These are phyloP conservation scores for Trichomalopsis sarcophagae DNA, from an alignment of 1,140 invertebrate species.

Conservation along the genomic window DNA sequence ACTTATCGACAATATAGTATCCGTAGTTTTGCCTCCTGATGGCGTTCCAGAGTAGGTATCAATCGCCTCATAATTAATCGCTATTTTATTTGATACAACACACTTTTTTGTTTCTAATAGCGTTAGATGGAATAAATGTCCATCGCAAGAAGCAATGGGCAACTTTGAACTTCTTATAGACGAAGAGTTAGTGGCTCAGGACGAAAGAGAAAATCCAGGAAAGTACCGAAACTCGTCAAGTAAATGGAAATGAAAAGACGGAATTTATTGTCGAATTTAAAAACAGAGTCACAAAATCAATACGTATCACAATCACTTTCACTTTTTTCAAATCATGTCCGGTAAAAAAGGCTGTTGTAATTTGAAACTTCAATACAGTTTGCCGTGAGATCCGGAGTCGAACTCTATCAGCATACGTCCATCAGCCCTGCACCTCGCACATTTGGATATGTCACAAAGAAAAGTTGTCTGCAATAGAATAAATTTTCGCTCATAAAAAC, in stretches of 20 bases:
- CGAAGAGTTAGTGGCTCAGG: slow-evolving; percentile 83
- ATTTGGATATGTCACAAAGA: slow-evolving; percentile 9
- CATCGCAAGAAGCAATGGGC: slow-evolving; percentile 85
- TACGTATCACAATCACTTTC: neutral
- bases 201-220: slow-evolving; percentile 71
- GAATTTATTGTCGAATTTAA: neutral
- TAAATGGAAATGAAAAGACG: slow-evolving; percentile 68
- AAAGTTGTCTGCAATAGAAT: neutral
- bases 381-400: too few species aligned
- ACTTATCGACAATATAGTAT: slow-evolving; percentile 95
- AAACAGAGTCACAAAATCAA: neutral
- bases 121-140: slow-evolving; percentile 93
- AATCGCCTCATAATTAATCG: neutral
- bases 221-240: slow-evolving; percentile 63
- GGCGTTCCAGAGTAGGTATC: slow-evolving; percentile 88
- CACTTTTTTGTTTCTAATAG: slow-evolving; percentile 68
- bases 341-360: neutral
- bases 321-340: neutral
- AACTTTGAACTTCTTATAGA: slow-evolving; percentile 94
- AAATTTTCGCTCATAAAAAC: neutral
- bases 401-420: neutral
- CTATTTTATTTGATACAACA: neutral
- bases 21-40: slow-evolving; percentile 91
- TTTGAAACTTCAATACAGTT: neutral
- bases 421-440: neutral